Base-by-base conservation (phyloP, 2,113 vertebrate species). In the Mus spicilegus region DNA sequence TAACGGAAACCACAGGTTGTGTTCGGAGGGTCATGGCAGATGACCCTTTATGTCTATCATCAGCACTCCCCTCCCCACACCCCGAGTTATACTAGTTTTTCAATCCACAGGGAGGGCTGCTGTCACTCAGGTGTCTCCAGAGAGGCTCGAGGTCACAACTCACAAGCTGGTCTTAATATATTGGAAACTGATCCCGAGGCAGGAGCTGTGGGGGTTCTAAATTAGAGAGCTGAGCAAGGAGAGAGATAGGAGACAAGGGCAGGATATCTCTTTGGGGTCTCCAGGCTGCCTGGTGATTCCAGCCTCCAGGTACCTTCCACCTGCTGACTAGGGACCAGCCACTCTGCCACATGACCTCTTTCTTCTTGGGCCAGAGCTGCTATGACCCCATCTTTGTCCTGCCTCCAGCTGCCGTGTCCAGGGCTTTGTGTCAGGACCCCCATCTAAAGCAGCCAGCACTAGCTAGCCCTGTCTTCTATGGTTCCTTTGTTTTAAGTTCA, bases 391-490 rank as follows among this genome's bases (percentile, higher is more conserved):
- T 39, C 36, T 49, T 19, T 2, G 6, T 39, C 56, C 80, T 0
- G 95, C 78, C 76, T 87, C 96, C 56, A 61, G 96, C 97, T 96
- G 97, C 97, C 96, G 82, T 93, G 96, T 97, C 95, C 90, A 8
- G 61, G 58, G 95, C 58, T 95, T 77, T 28, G 0, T 11, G 3
- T 6, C 30, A 36, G 84, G 67, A 91, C n/a, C 51, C 61, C 61
- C 0, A 56, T 39, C 89, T 12, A 33, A 65, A 58, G 19, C 75
- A 58, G 82, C 7, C 0, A 46, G 24, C 86, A 39, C 42, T 13
- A 49, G 39, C 63, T 73, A 63, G 61, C 61, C 61, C 54, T 0
- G 24, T 36, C 86, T 94, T 89, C 81, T 61, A 28, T 36, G 28
- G 7, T 36, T 12, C 56, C 93, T 96, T 97, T 97, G 94, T 97